Evolutionary conservation across 2,888 invertebrate species (phyloP), one percentile per base, ranked within the genome.

Genomic region (Rhopalosiphum nymphaeae): DNA sequence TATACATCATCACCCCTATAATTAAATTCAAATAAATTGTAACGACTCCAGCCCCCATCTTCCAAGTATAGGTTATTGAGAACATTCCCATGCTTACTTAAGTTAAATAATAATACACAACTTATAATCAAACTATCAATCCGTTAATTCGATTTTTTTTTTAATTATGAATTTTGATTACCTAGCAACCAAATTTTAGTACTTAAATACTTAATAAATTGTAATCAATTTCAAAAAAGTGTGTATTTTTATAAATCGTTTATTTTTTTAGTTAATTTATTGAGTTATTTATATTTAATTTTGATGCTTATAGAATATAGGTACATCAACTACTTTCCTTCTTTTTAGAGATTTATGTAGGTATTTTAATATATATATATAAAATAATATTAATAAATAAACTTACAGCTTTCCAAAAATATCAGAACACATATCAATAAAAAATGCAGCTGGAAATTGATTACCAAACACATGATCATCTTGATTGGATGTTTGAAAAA

Each of bases 401-500:
- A 95, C 96, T 96, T 96, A 98, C 97, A 97, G 97, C n/a, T 96
- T 96, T 0, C 98, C 98, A 96, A 97, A 99, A 91, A 99, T 97
- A 95, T 99, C 99, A 95, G 96, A 96, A 95, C 99, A 99, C 95
- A 98, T 98, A 95, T 97, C 96, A 53, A 97, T 96, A 95, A 97
- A 99, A 96, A 98, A 99, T 94, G 97, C 97, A 0, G 98, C 96
- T 0, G 97, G 97, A 95, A 99, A 98, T 57, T 96, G 96, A 95
- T 97, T 96, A 0, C 98, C 98, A 95, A 99, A 99, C 87, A 96
- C 97, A 96, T 96, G 97, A 16, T 86, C 56, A 5, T 96, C 96
- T 9, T 96, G 97, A 0, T 97, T 97, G 0, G 99, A 98, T 0
- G 98, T 98, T 96, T 99, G 99, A 96, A 97, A 99, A 96, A 98